Conservation (phyloP, 2,888 invertebrate species). For the Teinopalpus imperialis region DNA sequence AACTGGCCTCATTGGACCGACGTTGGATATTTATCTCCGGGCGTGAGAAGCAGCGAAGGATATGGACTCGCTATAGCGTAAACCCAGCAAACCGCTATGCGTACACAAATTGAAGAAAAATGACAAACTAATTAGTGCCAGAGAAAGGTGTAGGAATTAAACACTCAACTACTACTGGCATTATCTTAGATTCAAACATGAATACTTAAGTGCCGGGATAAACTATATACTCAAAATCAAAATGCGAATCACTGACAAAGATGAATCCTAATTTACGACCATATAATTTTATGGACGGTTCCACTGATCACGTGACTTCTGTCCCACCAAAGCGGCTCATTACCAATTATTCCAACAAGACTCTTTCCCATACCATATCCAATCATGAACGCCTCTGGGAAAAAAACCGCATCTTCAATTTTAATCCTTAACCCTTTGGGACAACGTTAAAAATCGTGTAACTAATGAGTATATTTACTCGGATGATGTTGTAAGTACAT, state of each 20-base stretch:
- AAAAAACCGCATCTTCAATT: constrained; percentile 16
- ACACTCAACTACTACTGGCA: too few species aligned
- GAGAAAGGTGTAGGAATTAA: too few species aligned
- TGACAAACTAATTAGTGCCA: too few species aligned
- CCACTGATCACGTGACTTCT: constrained; percentile 20
- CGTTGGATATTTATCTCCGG: too few species aligned
- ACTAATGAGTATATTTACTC: constrained; percentile 4
- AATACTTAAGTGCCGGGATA: too few species aligned
- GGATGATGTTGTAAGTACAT: constrained; percentile 11
- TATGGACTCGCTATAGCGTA: too few species aligned
- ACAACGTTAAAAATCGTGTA: neutral
- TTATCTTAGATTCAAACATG: too few species aligned
- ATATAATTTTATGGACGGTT: constrained; percentile 36
- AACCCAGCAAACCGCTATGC: too few species aligned
- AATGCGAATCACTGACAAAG: constrained; percentile 28
- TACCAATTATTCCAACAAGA: constrained; percentile 63
- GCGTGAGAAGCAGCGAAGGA: too few species aligned
- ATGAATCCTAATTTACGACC: constrained; percentile 36
- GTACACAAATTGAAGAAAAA: too few species aligned
- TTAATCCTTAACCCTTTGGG: neutral
- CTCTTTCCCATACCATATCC: constrained; percentile 28
- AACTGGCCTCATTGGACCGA: too few species aligned
- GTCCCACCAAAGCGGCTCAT: constrained; percentile 39
- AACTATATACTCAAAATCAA: constrained; percentile 19
- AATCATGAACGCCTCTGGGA: constrained; percentile 36